A percentile compares a stretch with the other conserved stretches of the same genome.
phyloP scores from a whole-genome alignment of 2,113 vertebrate genomes.

The Scophthalmus maximus region DNA sequence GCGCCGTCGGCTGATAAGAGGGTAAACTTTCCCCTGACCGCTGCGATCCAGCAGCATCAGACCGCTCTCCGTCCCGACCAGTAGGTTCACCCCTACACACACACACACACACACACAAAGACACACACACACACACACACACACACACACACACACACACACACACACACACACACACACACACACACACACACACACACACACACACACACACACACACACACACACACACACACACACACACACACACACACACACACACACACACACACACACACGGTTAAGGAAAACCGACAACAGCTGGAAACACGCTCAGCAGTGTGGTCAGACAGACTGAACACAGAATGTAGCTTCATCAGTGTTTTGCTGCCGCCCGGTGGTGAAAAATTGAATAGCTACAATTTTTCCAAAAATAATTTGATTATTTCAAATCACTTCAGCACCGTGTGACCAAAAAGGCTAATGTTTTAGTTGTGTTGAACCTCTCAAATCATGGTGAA shows the following conservation, averaged over 20 bases:
- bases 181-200: conserved; percentile 84
- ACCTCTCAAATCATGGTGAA: too few relatives aligned
- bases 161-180: neutral
- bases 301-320: neutral
- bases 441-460: too few relatives aligned
- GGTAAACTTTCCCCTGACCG: conserved; percentile 98
- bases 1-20: conserved; percentile 93
- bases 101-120: conserved; percentile 21
- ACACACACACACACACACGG: neutral
- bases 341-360: neutral
- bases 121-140: neutral
- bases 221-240: conserved; percentile 84
- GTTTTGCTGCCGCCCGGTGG: conserved; percentile 59
- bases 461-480: too few relatives aligned
- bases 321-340: neutral
- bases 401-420: too few relatives aligned
- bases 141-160: conserved; percentile 85
- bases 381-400: conserved; percentile 3
- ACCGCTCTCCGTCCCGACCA: conserved; percentile 98
- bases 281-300: neutral
- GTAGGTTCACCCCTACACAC: conserved; percentile 91
- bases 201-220: conserved; percentile 20
- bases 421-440: too few relatives aligned
- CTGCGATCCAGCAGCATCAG: conserved; percentile 98
- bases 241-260: conserved; percentile 27